Percentiles rank a stretch among this genome's conserved stretches.
Evolutionary conservation across 2,113 vertebrate genomes (phyloP).

Genomic region (Ascaphus truei): DNA sequence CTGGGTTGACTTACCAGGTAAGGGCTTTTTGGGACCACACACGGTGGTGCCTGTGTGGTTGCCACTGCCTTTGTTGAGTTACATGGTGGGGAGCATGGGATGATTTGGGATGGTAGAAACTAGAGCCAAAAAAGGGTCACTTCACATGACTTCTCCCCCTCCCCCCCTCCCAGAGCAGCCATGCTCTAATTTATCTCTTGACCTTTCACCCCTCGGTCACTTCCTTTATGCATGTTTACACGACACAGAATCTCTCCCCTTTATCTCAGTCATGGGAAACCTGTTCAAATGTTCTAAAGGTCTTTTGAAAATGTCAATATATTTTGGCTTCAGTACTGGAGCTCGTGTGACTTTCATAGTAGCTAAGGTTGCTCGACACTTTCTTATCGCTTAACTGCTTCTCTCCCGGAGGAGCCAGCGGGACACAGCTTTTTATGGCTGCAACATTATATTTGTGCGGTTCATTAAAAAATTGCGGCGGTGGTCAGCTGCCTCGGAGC

Average conservation of each 20-base stretch:
- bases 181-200: slow-evolving; percentile 13
- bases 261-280: neutral
- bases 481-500: no score
- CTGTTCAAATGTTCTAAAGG: neutral
- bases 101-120: no score
- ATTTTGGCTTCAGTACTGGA: no score
- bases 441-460: no score
- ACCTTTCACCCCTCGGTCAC: slow-evolving; percentile 9
- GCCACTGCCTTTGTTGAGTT: neutral
- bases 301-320: neutral
- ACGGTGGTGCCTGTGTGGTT: neutral
- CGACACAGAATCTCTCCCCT: neutral
- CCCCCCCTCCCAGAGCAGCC: neutral
- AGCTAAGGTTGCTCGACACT: no score
- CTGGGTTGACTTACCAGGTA: slow-evolving; percentile 86
- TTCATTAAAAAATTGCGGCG: no score
- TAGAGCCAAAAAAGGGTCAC: neutral
- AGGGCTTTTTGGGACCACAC: neutral
- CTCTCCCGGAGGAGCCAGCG: no score
- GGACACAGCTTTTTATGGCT: no score
- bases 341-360: no score
- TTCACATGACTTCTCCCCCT: neutral
- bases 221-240: slow-evolving; percentile 16
- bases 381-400: no score
- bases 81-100: no score